phyloP scores from a whole-genome alignment of 2,113 vertebrate species.

The Albula goreensis region DNA sequence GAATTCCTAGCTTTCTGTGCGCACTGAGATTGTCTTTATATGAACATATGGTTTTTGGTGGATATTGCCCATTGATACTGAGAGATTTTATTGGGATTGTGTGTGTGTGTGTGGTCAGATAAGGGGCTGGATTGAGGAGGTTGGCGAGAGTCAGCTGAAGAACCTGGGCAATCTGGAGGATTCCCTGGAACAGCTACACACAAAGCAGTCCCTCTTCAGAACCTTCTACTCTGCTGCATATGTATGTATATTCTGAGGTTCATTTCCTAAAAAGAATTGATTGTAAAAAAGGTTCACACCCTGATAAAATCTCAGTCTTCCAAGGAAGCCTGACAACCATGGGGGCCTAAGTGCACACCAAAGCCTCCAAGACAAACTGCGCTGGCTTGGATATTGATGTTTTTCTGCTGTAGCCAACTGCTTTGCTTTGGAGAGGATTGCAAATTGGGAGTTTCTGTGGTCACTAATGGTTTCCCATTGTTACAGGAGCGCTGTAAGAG shows the following conservation, averaged over 20 bases:
- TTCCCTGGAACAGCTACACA: constrained; percentile 74
- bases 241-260: constrained; percentile 59
- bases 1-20: neutral
- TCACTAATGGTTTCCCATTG: neutral
- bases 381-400: neutral
- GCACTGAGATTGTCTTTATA: neutral
- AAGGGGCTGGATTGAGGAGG: constrained; percentile 77
- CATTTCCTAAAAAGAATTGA: neutral
- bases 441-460: neutral
- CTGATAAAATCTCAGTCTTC: too few relatives aligned
- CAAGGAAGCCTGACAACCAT: neutral
- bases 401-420: neutral
- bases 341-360: neutral
- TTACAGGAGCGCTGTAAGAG: constrained; percentile 70
- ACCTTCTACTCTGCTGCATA: constrained; percentile 76
- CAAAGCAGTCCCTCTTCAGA: constrained; percentile 70
- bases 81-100: neutral
- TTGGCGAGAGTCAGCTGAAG: constrained; percentile 73
- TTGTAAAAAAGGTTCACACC: too few relatives aligned
- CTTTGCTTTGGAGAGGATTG: neutral
- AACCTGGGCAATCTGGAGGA: constrained; percentile 63
- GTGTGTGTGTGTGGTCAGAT: constrained; percentile 60
- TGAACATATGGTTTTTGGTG: neutral
- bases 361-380: neutral
- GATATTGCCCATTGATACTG: neutral